A percentile compares a stretch with the other conserved stretches of the same genome.
phyloP scores from a whole-genome alignment of 2,888 invertebrate genomes.

The Parnassius mnemosyne region DNA sequence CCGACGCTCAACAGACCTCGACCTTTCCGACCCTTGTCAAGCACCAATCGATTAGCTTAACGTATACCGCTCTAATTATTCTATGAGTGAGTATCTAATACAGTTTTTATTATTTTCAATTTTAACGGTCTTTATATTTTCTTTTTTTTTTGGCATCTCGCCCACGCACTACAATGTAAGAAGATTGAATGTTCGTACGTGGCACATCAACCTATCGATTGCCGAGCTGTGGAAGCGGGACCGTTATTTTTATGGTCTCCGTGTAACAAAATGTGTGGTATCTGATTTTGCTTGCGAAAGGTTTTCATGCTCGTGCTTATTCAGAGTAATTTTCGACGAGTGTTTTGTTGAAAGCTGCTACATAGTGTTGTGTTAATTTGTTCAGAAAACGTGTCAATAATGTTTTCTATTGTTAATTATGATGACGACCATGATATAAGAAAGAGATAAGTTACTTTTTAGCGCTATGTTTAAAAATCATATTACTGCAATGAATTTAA shows the following conservation, averaged over 20 bases:
- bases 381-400: background rate
- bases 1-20: slow-evolving; percentile 52
- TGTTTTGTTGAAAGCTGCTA: slow-evolving; percentile 29
- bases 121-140: slow-evolving; percentile 46
- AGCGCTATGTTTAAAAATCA: too few relatives aligned
- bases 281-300: slow-evolving; percentile 27
- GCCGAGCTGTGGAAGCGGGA: slow-evolving; percentile 43
- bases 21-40: slow-evolving; percentile 70
- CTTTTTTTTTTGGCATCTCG: slow-evolving; percentile 47
- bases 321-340: slow-evolving; percentile 18
- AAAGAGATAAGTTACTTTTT: too few relatives aligned
- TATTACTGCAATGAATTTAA: too few relatives aligned
- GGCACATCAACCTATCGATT: slow-evolving; percentile 52
- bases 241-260: slow-evolving; percentile 46
- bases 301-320: slow-evolving; percentile 27
- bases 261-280: slow-evolving; percentile 37
- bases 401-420: too few relatives aligned
- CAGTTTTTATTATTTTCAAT: slow-evolving; percentile 39
- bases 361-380: slow-evolving; percentile 3
- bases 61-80: slow-evolving; percentile 57
- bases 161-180: slow-evolving; percentile 33
- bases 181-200: slow-evolving; percentile 58
- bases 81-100: slow-evolving; percentile 45
- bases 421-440: too few relatives aligned
- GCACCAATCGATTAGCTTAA: slow-evolving; percentile 72